Percentiles rank a stretch among this genome's conserved stretches.
Evolutionary conservation across 1,140 invertebrate genomes (phyloP).

Genomic region (Bombus ignitus): DNA sequence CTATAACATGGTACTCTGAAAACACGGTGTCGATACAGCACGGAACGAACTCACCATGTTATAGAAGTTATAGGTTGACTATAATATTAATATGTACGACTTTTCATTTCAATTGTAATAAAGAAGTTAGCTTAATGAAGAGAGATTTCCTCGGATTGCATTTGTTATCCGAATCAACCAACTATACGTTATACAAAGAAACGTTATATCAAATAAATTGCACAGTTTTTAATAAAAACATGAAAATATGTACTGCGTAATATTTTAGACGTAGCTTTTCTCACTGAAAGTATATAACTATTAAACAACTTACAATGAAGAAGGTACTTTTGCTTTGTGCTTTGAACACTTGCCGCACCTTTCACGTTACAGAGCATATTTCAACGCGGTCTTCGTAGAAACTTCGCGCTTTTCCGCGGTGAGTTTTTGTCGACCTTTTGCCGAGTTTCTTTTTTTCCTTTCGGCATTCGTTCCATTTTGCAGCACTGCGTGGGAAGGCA

Average conservation of each 20-base stretch:
- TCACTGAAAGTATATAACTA: not conserved
- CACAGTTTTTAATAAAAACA: not conserved
- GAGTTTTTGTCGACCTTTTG: not conserved
- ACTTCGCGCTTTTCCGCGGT: not conserved
- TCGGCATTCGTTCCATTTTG: constrained; percentile 1
- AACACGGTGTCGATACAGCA: too few species aligned
- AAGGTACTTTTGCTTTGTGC: not conserved
- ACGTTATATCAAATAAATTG: too few species aligned
- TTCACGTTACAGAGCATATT: not conserved
- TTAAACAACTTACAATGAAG: not conserved
- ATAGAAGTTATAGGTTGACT: too few species aligned
- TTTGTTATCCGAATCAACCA: too few species aligned
- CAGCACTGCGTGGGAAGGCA: constrained; percentile 12
- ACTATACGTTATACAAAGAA: too few species aligned
- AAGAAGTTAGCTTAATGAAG: too few species aligned
- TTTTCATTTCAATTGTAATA: too few species aligned
- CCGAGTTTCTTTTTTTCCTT: not conserved
- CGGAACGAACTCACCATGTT: too few species aligned
- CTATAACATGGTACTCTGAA: too few species aligned
- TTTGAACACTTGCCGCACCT: not conserved
- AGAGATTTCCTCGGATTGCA: too few species aligned
- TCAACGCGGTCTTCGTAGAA: not conserved
- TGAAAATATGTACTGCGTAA: not conserved
- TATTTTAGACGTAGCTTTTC: not conserved
- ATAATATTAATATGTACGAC: too few species aligned